Percentiles rank a stretch among this genome's conserved stretches.
Conservation (phyloP, 2,113 vertebrate species). For the Heteronetta atricapilla region DNA sequence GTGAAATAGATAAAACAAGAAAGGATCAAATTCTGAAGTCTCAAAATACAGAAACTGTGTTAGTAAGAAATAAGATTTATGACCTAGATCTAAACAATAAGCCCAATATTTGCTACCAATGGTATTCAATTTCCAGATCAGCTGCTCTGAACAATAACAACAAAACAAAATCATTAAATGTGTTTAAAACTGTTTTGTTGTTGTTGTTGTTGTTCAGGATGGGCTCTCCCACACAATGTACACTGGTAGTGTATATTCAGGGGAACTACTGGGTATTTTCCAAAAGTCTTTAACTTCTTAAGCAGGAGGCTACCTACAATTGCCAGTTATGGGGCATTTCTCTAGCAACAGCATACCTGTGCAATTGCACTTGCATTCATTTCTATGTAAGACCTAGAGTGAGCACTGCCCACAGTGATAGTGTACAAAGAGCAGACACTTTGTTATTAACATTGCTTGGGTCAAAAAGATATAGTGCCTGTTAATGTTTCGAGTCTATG, state of each 20-base stretch:
- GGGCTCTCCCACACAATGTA: background rate
- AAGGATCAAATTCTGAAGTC: background rate
- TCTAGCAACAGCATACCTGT: background rate
- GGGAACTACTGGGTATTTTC: background rate
- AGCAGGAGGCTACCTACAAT: background rate
- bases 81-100: background rate
- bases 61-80: background rate
- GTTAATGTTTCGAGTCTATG: accelerated
- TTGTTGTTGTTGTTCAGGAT: background rate
- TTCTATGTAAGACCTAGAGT: background rate
- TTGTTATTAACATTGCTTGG: accelerated
- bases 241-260: background rate
- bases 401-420: background rate
- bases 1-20: background rate
- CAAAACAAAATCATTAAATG: background rate
- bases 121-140: background rate
- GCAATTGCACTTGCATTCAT: background rate
- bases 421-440: accelerated
- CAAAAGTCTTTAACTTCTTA: background rate
- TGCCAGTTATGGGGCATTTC: background rate
- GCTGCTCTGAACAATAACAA: background rate
- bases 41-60: background rate
- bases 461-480: background rate
- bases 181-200: background rate
- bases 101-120: background rate